A percentile compares a stretch with the other conserved stretches of the same genome.
These are phyloP conservation scores for Drosophila robusta DNA, from an alignment of 2,888 invertebrate genomes.

Conservation along the genomic window DNA sequence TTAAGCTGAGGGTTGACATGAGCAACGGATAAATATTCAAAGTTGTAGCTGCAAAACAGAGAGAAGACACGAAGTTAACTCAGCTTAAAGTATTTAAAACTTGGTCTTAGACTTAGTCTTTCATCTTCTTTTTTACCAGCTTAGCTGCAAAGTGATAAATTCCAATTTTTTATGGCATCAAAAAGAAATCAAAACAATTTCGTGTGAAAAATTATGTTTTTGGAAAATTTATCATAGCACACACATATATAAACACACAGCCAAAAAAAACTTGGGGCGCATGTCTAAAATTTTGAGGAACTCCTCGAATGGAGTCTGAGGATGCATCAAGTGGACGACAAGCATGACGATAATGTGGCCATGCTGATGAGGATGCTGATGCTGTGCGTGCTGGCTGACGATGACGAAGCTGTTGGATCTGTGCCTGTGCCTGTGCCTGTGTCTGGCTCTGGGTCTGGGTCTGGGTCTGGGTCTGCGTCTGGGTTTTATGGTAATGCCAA, in stretches of 20 bases:
- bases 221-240: constrained; percentile 33
- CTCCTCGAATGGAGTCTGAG: constrained; percentile 41
- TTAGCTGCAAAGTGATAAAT: constrained; percentile 44
- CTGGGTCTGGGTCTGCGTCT: constrained; percentile 15
- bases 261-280: constrained; percentile 20
- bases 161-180: constrained; percentile 49
- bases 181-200: constrained; percentile 72
- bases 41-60: background rate
- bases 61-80: background rate
- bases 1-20: background rate
- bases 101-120: background rate
- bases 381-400: constrained; percentile 40
- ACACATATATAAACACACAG: constrained; percentile 4
- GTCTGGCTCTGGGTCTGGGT: constrained; percentile 11
- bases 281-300: constrained; percentile 38
- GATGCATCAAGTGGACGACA: constrained; percentile 73
- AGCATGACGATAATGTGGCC: constrained; percentile 65
- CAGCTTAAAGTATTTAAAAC: background rate
- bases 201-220: constrained; percentile 70
- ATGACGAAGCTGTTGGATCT: constrained; percentile 32
- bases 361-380: constrained; percentile 29
- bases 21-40: background rate
- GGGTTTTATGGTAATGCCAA: constrained; percentile 73
- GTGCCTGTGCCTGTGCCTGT: constrained; percentile 7
- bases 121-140: background rate